A percentile compares a stretch with the other conserved stretches of the same genome.
Conservation (phyloP, 2,113 vertebrate species). For the Sapayoa aenigma region DNA sequence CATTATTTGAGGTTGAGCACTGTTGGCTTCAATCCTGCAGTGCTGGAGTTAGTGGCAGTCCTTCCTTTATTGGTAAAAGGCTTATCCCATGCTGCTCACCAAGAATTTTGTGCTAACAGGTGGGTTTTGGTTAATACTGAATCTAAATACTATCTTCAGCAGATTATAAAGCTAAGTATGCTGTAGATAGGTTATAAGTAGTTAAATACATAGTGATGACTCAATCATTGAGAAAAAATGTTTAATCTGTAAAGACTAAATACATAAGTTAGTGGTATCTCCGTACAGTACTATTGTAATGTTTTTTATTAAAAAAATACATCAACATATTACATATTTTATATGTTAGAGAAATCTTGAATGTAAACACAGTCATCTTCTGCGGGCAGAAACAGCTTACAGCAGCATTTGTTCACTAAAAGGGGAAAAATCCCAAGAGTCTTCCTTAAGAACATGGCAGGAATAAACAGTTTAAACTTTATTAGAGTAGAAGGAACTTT, state of each 20-base stretch:
- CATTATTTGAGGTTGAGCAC: neutral
- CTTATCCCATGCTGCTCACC: neutral
- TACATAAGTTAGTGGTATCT: neutral
- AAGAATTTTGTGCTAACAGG: neutral
- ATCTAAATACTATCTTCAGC: neutral
- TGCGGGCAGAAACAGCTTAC: neutral
- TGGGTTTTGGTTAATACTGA: neutral
- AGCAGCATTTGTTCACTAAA: neutral
- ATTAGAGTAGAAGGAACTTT: neutral
- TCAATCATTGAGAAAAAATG: neutral
- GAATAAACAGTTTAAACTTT: neutral
- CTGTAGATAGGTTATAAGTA: neutral
- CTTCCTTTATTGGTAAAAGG: neutral
- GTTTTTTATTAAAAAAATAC: neutral
- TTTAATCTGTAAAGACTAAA: neutral
- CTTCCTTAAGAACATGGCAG: neutral
- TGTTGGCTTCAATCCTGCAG: neutral
- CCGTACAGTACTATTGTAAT: neutral
- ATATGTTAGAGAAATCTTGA: neutral
- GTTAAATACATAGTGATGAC: neutral
- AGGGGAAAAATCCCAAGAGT: neutral
- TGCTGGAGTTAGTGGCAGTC: neutral
- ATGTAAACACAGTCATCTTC: neutral
- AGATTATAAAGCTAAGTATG: neutral
- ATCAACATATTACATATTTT: neutral